These are phyloP conservation scores for Triplophysa rosa DNA, from an alignment of 2,113 vertebrate genomes.

Conservation along the genomic window DNA sequence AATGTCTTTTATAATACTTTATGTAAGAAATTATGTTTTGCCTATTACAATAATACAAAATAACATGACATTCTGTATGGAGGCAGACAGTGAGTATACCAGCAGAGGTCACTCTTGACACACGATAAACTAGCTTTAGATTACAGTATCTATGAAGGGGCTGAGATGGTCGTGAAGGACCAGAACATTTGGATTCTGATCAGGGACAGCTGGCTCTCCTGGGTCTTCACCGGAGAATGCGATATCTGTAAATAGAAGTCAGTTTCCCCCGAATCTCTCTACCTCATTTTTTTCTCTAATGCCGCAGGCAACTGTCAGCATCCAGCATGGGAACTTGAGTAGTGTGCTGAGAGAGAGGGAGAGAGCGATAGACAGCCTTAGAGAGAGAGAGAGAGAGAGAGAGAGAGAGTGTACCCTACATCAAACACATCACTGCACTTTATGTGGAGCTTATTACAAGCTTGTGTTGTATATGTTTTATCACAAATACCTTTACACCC, in stretches of 20 bases:
- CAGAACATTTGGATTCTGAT: slow-evolving; percentile 57
- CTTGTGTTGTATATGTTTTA: slow-evolving; percentile 29
- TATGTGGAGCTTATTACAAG: slow-evolving; percentile 30
- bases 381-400: slow-evolving; percentile 18
- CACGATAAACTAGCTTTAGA: background rate
- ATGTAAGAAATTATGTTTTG: too few species aligned
- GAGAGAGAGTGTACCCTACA: slow-evolving; percentile 8
- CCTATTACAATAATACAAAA: too few species aligned
- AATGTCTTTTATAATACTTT: too few species aligned
- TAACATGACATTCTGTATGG: too few species aligned
- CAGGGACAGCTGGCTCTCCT: slow-evolving; percentile 45
- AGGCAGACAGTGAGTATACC: background rate
- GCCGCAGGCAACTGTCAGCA: slow-evolving; percentile 70
- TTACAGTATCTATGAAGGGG: background rate
- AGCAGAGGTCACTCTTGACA: slow-evolving; percentile 33
- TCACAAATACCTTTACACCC: slow-evolving; percentile 29
- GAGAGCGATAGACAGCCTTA: slow-evolving; percentile 16
- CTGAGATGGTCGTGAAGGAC: slow-evolving; percentile 3
- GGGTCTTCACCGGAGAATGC: slow-evolving; percentile 51
- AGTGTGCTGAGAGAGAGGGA: background rate
- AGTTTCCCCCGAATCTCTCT: slow-evolving; percentile 47
- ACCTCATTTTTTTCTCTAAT: slow-evolving; percentile 50
- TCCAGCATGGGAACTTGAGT: slow-evolving; percentile 59
- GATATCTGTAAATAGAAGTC: slow-evolving; percentile 72
- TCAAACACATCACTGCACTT: slow-evolving; percentile 15